Conservation (phyloP, 2,888 invertebrate species). For the Drosophila ustulata region DNA sequence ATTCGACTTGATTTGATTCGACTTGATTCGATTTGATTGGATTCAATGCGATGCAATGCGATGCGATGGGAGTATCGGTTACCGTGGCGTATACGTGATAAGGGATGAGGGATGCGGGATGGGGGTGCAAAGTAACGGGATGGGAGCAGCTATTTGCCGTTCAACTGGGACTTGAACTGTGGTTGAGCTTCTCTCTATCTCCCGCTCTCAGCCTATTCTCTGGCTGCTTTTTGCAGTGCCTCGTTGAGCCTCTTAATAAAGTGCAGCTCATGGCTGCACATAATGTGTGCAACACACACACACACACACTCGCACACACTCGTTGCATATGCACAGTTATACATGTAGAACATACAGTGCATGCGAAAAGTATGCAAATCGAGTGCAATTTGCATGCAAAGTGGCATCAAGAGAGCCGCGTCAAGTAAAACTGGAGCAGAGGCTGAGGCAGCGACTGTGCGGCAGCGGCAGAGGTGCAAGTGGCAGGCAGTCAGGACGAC, state of each 20-base stretch:
- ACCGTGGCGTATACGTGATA: conserved; percentile 2
- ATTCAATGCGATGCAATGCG: not conserved
- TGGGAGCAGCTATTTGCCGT: not conserved
- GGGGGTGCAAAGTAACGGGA: not conserved
- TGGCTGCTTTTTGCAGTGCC: conserved; percentile 1
- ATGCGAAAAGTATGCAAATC: conserved; percentile 75
- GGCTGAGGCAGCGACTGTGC: not conserved
- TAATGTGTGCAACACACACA: conserved; percentile 50
- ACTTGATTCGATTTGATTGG: conserved; percentile 1
- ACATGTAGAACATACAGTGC: conserved; percentile 55
- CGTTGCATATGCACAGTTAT: not conserved
- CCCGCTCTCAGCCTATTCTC: not conserved
- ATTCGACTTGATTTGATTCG: conserved; percentile 19
- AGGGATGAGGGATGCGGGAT: not conserved
- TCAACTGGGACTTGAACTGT: not conserved
- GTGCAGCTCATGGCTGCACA: conserved; percentile 57
- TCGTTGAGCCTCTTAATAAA: conserved; percentile 47
- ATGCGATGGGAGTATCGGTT: not conserved
- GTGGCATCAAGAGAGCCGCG: conserved; percentile 66
- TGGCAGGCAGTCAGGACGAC: conserved; percentile 8
- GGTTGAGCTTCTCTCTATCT: not conserved
- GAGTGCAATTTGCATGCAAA: conserved; percentile 76
- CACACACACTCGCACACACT: not conserved
- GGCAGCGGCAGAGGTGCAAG: conserved; percentile 13
- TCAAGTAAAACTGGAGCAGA: conserved; percentile 48